phyloP scores from a whole-genome alignment of 2,797 vertebrate genomes.

The Erpetoichthys calabaricus region DNA sequence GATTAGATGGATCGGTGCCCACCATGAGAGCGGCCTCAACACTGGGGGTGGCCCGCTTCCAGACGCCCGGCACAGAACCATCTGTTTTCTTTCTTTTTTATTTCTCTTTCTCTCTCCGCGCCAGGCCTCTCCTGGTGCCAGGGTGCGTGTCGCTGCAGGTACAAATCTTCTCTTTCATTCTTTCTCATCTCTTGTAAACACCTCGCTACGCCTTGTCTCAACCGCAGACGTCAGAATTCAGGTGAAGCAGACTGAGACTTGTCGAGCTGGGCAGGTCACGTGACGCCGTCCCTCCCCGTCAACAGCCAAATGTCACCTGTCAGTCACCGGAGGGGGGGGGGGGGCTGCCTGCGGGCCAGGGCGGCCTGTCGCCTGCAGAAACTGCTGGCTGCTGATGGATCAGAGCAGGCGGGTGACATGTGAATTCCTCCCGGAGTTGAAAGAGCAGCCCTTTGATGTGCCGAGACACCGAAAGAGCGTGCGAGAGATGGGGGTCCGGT shows the following conservation, averaged over 20 bases:
- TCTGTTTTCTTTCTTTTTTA: conserved; percentile 5
- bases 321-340: no score
- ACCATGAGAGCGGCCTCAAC: no score
- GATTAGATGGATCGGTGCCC: no score
- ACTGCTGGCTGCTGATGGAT: conserved; percentile 40
- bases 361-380: conserved; percentile 29
- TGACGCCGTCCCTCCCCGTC: conserved; percentile 27
- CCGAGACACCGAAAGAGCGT: conserved; percentile 39
- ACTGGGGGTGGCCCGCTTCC: background rate
- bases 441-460: conserved; percentile 56
- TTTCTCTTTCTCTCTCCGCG: conserved; percentile 7
- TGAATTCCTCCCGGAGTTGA: conserved; percentile 64
- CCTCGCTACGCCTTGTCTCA: conserved; percentile 62
- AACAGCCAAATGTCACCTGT: conserved; percentile 30
- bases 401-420: conserved; percentile 20
- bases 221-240: conserved; percentile 54
- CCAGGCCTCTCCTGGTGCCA: conserved; percentile 53
- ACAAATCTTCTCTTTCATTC: conserved; percentile 39
- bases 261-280: conserved; percentile 43
- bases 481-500: conserved; percentile 23
- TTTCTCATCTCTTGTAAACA: conserved; percentile 27
- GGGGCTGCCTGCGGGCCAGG: conserved; percentile 22
- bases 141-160: conserved; percentile 63
- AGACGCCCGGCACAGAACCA: conserved; percentile 18
- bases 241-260: conserved; percentile 55